A percentile compares a stretch with the other conserved stretches of the same genome.
phyloP scores from a whole-genome alignment of 1,140 invertebrate genomes.

The Trichonephila clavata region DNA sequence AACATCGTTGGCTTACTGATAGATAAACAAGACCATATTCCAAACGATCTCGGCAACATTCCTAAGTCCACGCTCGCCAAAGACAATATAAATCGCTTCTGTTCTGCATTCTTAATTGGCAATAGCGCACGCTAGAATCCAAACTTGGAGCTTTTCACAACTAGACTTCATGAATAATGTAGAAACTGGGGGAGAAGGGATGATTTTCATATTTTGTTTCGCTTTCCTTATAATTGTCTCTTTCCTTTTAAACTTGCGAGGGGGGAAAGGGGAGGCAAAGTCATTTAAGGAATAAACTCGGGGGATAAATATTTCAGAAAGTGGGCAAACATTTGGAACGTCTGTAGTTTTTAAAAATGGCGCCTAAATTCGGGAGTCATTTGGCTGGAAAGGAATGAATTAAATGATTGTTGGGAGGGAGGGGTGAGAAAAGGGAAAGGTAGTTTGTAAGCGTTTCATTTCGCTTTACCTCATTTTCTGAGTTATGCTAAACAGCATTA shows the following conservation, averaged over 20 bases:
- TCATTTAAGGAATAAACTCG: conserved; percentile 36
- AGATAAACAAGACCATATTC: conserved; percentile 38
- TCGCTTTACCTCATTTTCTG: background rate
- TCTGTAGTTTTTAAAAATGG: conserved; percentile 5
- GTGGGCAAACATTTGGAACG: conserved; percentile 22
- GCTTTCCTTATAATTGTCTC: conserved; percentile 32
- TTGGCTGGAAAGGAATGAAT: conserved; percentile 1
- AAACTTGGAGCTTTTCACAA: conserved; percentile 21
- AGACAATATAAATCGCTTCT: conserved; percentile 38
- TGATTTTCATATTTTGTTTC: conserved; percentile 48
- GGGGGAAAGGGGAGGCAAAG: background rate
- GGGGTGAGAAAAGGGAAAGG: too few relatives aligned
- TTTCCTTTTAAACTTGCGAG: background rate
- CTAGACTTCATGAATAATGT: conserved; percentile 47
- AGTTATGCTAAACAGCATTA: background rate
- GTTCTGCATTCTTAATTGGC: conserved; percentile 28
- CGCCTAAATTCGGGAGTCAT: background rate
- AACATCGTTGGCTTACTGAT: conserved; percentile 28
- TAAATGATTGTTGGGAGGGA: background rate
- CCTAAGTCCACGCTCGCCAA: background rate
- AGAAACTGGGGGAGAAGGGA: background rate
- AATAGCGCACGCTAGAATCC: conserved; percentile 26
- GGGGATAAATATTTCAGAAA: conserved; percentile 34
- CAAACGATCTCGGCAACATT: background rate
- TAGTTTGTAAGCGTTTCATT: background rate